These are phyloP conservation scores for Lycocorax pyrrhopterus DNA, from an alignment of 2,113 vertebrate genomes.

Conservation along the genomic window DNA sequence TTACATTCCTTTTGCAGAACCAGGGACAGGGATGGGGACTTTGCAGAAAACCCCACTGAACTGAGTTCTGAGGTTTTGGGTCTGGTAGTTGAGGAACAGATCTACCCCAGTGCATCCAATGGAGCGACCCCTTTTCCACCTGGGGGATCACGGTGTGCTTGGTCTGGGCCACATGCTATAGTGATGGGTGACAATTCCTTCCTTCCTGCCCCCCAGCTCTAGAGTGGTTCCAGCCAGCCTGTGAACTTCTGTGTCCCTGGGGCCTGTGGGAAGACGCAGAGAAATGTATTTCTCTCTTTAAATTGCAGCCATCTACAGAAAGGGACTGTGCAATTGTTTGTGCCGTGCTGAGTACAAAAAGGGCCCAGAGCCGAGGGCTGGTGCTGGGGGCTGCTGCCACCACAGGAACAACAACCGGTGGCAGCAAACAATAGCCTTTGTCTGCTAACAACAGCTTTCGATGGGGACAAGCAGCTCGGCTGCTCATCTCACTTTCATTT, in stretches of 20 bases:
- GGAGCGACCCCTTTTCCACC: neutral
- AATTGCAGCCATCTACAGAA: neutral
- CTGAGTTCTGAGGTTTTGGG: neutral
- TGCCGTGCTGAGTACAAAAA: neutral
- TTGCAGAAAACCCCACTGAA: neutral
- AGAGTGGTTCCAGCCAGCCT: neutral
- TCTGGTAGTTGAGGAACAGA: neutral
- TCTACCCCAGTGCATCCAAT: accelerated
- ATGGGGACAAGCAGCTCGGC: neutral
- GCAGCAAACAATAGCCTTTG: conserved; percentile 41
- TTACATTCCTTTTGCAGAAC: neutral
- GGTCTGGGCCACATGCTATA: accelerated
- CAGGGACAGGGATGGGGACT: neutral
- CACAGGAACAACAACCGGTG: neutral
- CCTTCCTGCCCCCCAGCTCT: neutral
- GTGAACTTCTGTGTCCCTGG: neutral
- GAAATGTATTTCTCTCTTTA: neutral
- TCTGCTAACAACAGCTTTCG: neutral
- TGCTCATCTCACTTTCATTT: neutral
- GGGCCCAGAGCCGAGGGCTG: neutral
- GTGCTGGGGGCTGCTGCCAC: neutral
- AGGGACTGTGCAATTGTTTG: neutral
- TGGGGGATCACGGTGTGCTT: accelerated
- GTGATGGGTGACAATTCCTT: neutral
- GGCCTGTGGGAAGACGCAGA: neutral